Base-by-base conservation (phyloP, 2,888 invertebrate species). In the Allolobophora icterica region DNA sequence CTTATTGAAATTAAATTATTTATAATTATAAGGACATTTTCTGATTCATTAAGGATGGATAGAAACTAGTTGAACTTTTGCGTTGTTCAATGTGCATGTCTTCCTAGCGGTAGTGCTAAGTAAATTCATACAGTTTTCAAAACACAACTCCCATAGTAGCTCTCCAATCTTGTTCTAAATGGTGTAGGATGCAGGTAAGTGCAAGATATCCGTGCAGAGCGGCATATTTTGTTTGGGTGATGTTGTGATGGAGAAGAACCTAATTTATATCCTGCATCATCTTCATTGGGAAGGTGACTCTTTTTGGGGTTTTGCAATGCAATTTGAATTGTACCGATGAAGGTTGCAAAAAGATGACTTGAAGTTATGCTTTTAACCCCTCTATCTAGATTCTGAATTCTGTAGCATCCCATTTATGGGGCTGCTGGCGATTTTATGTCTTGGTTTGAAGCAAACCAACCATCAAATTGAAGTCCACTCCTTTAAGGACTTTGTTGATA, bases 101-200 rank as follows among this genome's bases (percentile, higher is more conserved):
- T 71, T 71, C 71, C 71, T 71, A n/a, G 8, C 30, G 8, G n/a
- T 71, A 8, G n/a, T 71, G 8, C 71, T 71, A 6, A n/a, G n/a
- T 71, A 71, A 30, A 71, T 30, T n/a, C 71, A 30, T 52, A 52
- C 11, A 24, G 11, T 52, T 5, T 3, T 24, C 21, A 52, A 71
- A 71, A 30, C 58, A 45, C 24, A 58, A 11, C 30, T n/a, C 71
- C 71, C 17, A 71, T 71, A n/a, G 71, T n/a, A 71, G 71, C 71
- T 71, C 11, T 71, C 30, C 71, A 8, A 71, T 71, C n/a, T 30
- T 71, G n/a, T 71, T 4, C n/a, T n/a, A 0, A n/a, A 71, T 71
- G 71, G 30, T n/a, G 71, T 71, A 71, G 71, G 71, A 71, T 71
- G 71, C 71, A 71, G 71, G 71, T 71, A 71, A 71, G 71, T 71